Conservation (phyloP, 2,113 vertebrate genomes). For the Aegithalos caudatus region DNA sequence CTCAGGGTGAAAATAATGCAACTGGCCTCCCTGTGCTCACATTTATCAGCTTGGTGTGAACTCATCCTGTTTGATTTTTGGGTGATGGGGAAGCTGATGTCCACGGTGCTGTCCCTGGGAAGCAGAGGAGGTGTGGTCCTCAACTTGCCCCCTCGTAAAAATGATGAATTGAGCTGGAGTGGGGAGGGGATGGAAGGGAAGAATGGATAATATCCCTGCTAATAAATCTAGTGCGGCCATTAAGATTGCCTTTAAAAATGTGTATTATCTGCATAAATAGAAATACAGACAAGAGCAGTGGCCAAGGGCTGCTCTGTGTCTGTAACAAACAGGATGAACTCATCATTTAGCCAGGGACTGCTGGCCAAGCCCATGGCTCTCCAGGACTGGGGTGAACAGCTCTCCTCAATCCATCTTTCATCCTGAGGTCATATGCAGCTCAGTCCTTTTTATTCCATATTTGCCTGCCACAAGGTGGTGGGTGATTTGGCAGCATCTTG, state of each 20-base stretch:
- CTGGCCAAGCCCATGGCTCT: neutral
- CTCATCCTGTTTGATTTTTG: neutral
- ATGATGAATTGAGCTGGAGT: neutral
- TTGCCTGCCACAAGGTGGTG: neutral
- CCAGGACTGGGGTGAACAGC: neutral
- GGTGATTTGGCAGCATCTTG: neutral
- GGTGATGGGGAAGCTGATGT: neutral
- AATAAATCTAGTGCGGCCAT: neutral
- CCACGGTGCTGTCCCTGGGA: neutral
- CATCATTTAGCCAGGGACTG: neutral
- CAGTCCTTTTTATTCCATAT: neutral
- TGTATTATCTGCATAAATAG: slow-evolving; percentile 37
- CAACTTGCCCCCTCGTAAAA: neutral
- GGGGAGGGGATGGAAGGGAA: neutral
- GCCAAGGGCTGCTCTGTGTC: slow-evolving; percentile 40
- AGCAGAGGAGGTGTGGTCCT: neutral
- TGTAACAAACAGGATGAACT: slow-evolving; percentile 7
- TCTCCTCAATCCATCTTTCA: neutral
- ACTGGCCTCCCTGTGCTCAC: neutral
- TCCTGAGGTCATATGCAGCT: neutral
- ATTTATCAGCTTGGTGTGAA: neutral
- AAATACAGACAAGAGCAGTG: neutral
- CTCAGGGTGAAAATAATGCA: neutral
- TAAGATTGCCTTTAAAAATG: slow-evolving; percentile 14
- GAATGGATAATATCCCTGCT: neutral